Base-by-base conservation (phyloP, 2,888 invertebrate genomes). In the Dione juno region DNA sequence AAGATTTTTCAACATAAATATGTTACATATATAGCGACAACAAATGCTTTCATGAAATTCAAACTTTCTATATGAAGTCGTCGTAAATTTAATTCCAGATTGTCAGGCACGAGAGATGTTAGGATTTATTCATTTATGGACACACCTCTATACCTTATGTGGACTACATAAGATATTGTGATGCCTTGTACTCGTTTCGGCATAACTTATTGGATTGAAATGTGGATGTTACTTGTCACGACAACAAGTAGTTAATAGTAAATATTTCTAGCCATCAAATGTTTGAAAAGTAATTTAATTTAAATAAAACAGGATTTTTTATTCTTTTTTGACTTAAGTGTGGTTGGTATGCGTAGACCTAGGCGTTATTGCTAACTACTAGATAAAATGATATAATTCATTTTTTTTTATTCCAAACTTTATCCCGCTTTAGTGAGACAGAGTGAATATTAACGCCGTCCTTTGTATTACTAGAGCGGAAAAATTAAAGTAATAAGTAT, bases 141-240 rank as follows among this genome's bases (percentile, higher is more conserved):
- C 71, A 69, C 69, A 69, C 66, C 54, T 69, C 16, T 53, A 19
- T 68, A 11, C 69, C 73, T 37, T 71, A 71, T 69, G 69, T 65
- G 69, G 73, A 40, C 43, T 50, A 61, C 19, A 71, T 68, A 68
- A 58, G 40, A 63, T 67, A 67, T 63, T 57, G 54, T 63, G 67
- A 67, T 71, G 54, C 70, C 66, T 72, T 67, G 70, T 67, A 64
- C 72, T 69, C 67, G 67, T 71, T 71, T 71, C 67, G 61, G 74
- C 58, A 64, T 54, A 73, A 70, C 67, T 70, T 71, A 74, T 74
- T 67, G 69, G 58, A 10, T n/a, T 64, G 61, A 69, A 69, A 69
- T 63, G 65, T 74, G 66, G 69, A 66, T 67, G 68, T 66, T 63
- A 52, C 68, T 63, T 69, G 65, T 61, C 67, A 67, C 41, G 40